Conservation (phyloP, 2,797 vertebrate species). For the Ptychadena robeensis region DNA sequence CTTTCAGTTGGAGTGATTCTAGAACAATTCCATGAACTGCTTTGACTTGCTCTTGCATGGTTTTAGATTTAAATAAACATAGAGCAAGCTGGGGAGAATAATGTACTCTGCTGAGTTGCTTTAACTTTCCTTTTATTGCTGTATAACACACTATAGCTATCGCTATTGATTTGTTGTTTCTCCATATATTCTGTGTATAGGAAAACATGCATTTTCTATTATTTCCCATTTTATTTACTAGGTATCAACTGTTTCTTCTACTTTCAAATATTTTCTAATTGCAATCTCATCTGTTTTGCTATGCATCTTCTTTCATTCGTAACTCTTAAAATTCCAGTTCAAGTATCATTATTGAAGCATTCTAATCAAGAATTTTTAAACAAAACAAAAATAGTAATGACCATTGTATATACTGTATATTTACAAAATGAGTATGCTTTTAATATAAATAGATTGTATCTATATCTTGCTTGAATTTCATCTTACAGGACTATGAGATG, state of each 20-base stretch:
- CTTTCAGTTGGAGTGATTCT: conserved; percentile 6
- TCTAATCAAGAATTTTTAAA: no score
- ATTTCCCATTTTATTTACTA: neutral
- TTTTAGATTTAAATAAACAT: neutral
- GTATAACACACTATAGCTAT: no score
- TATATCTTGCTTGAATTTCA: neutral
- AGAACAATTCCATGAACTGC: neutral
- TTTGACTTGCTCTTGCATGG: conserved; percentile 10
- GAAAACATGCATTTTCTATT: neutral
- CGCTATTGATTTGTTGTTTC: neutral
- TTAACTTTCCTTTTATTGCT: neutral
- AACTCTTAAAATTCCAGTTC: no score
- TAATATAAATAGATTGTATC: neutral
- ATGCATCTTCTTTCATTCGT: neutral
- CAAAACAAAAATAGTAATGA: no score
- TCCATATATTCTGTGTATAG: neutral
- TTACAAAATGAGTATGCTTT: neutral
- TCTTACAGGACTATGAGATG: no score
- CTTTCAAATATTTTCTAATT: neutral
- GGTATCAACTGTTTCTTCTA: neutral
- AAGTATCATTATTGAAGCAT: no score
- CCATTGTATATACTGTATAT: no score
- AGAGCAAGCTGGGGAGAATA: neutral
- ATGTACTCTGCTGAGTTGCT: neutral
- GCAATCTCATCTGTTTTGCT: neutral